A percentile compares a stretch with the other conserved stretches of the same genome.
phyloP scores from a whole-genome alignment of 2,888 invertebrate genomes.

The Napeogenes inachia region DNA sequence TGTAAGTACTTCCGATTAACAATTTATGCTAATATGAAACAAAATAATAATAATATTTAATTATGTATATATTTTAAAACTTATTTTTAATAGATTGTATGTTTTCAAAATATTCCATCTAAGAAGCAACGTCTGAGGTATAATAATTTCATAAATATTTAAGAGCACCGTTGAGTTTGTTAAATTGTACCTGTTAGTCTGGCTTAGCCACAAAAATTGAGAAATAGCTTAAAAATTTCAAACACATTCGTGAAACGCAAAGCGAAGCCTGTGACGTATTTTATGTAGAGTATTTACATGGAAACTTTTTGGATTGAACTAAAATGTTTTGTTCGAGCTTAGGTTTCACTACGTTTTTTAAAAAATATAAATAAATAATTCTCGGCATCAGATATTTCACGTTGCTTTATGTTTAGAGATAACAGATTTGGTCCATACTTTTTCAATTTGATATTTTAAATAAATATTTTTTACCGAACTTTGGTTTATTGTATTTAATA shows the following conservation, averaged over 20 bases:
- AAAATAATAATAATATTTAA: neutral
- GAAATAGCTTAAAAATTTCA: conserved; percentile 33
- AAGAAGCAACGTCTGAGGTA: conserved; percentile 5
- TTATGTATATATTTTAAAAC: neutral
- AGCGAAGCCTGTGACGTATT: conserved; percentile 34
- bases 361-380: conserved; percentile 32
- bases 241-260: conserved; percentile 31
- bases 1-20: conserved; percentile 22
- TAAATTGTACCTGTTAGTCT: conserved; percentile 22
- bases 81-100: neutral
- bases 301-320: conserved; percentile 31
- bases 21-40: conserved; percentile 6
- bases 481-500: neutral
- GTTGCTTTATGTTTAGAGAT: conserved; percentile 22
- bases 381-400: conserved; percentile 25
- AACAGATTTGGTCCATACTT: conserved; percentile 13
- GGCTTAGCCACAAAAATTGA: conserved; percentile 28
- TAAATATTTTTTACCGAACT: conserved; percentile 8
- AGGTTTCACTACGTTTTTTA: conserved; percentile 29
- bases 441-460: conserved; percentile 16
- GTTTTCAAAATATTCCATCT: neutral
- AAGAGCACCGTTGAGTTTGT: conserved; percentile 16
- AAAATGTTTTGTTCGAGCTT: conserved; percentile 35
- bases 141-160: conserved; percentile 15
- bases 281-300: conserved; percentile 33